These are phyloP conservation scores for Hirudinaria manillensis DNA, from an alignment of 2,888 invertebrate species.

Conservation along the genomic window DNA sequence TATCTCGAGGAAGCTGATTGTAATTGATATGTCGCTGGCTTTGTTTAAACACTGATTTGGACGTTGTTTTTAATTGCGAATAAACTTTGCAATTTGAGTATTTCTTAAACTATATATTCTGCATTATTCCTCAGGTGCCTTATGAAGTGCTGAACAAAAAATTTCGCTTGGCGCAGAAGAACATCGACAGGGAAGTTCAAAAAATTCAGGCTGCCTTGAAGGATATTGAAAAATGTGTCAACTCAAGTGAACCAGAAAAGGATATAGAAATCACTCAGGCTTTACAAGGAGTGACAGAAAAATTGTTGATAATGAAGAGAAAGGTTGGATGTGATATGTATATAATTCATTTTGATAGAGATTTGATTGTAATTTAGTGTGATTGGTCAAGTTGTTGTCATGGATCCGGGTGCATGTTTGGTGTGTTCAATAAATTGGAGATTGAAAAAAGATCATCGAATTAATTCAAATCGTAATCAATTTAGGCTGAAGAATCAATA, in stretches of 20 bases:
- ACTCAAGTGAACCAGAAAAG: slow-evolving; percentile 43
- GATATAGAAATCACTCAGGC: slow-evolving; percentile 63
- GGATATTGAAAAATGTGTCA: slow-evolving; percentile 71
- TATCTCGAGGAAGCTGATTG: background rate
- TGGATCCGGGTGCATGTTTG: background rate
- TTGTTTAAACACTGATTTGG: background rate
- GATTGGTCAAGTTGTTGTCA: background rate
- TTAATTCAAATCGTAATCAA: background rate
- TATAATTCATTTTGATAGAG: slow-evolving; percentile 33
- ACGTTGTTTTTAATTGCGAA: background rate
- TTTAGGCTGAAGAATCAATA: slow-evolving; percentile 78
- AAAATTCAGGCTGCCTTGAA: slow-evolving; percentile 74
- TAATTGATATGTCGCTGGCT: too few relatives aligned
- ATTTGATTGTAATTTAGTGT: background rate
- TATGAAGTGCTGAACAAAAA: slow-evolving; percentile 96
- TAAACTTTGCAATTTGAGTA: background rate
- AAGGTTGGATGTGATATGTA: slow-evolving; percentile 60
- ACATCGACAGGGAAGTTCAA: slow-evolving; percentile 74
- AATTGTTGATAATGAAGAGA: slow-evolving; percentile 78
- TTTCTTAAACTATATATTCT: background rate
- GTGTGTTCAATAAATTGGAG: background rate
- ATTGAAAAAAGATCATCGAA: background rate
- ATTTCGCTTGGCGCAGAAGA: slow-evolving; percentile 88
- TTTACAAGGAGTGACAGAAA: slow-evolving; percentile 80
- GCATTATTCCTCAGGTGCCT: slow-evolving; percentile 69